A percentile compares a stretch with the other conserved stretches of the same genome.
Conservation (phyloP, 2,113 vertebrate genomes). For the Carassius gibelio region DNA sequence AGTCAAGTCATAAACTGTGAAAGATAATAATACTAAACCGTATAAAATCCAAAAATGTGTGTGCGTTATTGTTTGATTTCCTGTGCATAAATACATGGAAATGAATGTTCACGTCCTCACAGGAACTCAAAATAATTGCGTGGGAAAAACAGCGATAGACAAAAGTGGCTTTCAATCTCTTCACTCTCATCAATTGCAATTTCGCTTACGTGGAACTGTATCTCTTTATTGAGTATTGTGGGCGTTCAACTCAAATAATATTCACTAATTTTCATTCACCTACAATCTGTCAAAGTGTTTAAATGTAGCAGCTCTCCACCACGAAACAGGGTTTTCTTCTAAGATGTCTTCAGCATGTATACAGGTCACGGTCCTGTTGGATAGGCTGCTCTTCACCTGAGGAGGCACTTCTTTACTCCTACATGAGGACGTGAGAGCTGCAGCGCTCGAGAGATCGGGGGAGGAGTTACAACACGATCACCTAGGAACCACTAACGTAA, state of each 20-base stretch:
- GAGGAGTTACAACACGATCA: conserved; percentile 43
- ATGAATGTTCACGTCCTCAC: background rate
- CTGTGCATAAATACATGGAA: background rate
- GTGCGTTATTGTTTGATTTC: background rate
- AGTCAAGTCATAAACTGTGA: background rate
- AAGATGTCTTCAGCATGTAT: background rate
- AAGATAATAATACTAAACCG: background rate
- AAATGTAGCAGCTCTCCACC: background rate
- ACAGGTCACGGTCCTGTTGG: background rate
- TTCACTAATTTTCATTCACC: background rate
- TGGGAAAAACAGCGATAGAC: background rate
- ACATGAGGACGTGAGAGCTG: background rate
- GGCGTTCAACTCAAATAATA: background rate
- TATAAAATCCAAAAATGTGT: background rate
- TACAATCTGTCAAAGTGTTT: background rate
- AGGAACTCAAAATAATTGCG: background rate
- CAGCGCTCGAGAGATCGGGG: background rate
- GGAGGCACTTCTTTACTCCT: background rate
- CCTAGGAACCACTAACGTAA: conserved; percentile 59
- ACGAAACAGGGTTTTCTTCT: background rate
- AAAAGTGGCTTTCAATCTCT: background rate
- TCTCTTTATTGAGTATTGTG: background rate
- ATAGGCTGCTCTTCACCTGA: background rate
- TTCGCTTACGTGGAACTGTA: background rate
- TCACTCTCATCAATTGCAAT: background rate